Conservation (phyloP, 2,797 vertebrate genomes). For the Aphelocoma californica region DNA sequence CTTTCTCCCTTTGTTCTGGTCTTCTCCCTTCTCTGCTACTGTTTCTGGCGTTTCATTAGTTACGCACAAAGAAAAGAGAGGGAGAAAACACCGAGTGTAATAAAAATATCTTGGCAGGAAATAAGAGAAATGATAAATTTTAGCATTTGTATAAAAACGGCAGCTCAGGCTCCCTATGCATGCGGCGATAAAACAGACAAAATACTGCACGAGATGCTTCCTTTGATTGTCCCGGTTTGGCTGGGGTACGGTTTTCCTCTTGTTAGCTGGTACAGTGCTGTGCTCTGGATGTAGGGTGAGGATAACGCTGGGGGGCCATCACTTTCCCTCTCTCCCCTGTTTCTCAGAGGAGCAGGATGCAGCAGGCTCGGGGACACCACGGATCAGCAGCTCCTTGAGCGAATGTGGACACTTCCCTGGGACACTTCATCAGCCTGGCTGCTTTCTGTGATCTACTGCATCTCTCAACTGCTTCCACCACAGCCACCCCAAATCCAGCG, state of each 20-base stretch:
- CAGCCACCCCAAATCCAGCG: not conserved
- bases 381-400: not conserved
- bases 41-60: slow-evolving; percentile 83
- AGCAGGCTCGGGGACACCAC: not conserved
- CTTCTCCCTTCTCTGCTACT: slow-evolving; percentile 85
- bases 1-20: slow-evolving; percentile 46
- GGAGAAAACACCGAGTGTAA: not conserved
- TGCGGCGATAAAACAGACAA: not conserved
- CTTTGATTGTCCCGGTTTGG: not conserved
- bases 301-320: not conserved
- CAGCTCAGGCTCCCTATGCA: not conserved
- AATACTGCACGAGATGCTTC: not conserved
- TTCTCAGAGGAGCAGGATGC: not conserved
- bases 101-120: too few species aligned
- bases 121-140: too few species aligned
- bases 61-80: slow-evolving; percentile 19
- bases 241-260: not conserved
- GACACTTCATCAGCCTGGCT: not conserved
- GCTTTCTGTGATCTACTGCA: not conserved
- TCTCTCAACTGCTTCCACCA: not conserved
- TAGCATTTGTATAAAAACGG: not conserved
- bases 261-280: not conserved
- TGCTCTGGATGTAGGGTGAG: not conserved
- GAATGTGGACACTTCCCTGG: not conserved
- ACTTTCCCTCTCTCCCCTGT: not conserved